Percentiles rank a stretch among this genome's conserved stretches.
These are phyloP conservation scores for Helogale parvula DNA, from an alignment of 2,113 vertebrate genomes.

Conservation along the genomic window DNA sequence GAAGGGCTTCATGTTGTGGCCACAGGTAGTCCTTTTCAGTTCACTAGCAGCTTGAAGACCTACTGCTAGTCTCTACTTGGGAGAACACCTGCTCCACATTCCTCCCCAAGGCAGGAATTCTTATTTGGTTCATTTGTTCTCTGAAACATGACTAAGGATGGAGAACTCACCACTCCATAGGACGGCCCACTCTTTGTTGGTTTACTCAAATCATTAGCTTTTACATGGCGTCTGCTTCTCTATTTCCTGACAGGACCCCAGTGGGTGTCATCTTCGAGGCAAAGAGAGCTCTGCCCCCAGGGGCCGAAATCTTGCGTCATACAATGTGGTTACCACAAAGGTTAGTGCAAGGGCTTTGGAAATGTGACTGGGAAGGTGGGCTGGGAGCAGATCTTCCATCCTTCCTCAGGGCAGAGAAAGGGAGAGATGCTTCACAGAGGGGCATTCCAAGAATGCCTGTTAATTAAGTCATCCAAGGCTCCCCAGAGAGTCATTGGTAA, in stretches of 20 bases:
- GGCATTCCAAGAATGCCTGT: not conserved
- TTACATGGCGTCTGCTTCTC: not conserved
- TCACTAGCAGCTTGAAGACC: not conserved
- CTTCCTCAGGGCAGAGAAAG: not conserved
- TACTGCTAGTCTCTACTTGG: not conserved
- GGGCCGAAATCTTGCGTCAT: not conserved
- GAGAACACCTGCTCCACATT: not conserved
- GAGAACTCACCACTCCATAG: not conserved
- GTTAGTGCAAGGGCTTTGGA: not conserved
- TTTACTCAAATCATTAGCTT: not conserved
- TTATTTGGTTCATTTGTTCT: not conserved
- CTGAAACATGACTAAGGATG: not conserved
- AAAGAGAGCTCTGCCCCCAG: not conserved
- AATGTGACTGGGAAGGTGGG: not conserved
- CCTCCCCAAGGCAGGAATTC: not conserved
- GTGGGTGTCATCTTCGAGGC: not conserved
- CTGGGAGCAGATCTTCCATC: not conserved
- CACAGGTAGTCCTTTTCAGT: not conserved
- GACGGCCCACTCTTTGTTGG: not conserved
- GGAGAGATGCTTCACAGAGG: not conserved
- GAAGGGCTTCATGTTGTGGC: not conserved
- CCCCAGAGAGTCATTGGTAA: not conserved
- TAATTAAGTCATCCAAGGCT: not conserved
- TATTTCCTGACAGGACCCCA: not conserved
- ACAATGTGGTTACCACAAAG: not conserved